Base-by-base conservation (phyloP, 2,888 invertebrate species). In the Fragum whitleyi region DNA sequence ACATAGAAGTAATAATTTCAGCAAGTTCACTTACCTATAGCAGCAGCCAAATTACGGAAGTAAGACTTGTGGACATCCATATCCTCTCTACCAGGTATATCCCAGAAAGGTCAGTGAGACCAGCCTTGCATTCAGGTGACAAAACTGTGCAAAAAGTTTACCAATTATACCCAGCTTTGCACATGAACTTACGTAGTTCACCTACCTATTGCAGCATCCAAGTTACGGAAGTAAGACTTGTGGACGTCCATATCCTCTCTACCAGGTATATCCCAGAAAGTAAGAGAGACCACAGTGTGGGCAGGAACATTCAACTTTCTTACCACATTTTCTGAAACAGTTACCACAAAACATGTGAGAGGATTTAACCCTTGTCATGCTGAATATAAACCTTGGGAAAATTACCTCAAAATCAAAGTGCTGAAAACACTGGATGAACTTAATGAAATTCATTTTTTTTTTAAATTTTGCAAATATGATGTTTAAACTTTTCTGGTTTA, bases 221-320 rank as follows among this genome's bases (percentile, higher is more conserved):
- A 81, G 69, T 92, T 87, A 32, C 87, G 87, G 88, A 91, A 93
- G 85, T 93, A 93, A 2, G 90, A 87, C 51, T 87, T 87, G 68
- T 91, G 85, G 19, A 93, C 79, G 65, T 91, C 91, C 79, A 93
- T 90, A 61, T 93, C 92, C 51, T 93, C 92, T 59, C 88, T 61
- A 14, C 92, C 91, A 19, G 93, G 93, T 7, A 92, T 89, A 70
- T 93, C 93, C 92, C 92, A 92, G 69, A 93, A 73, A 21, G 92
- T 90, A 61, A 93, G 75, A 14, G 91, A 90, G 26, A 91, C 91
- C 23, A 92, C 88, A 9, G 89, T 87, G 82, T 92, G 87, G 0
- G 89, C 87, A 11, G 92, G 92, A n/a, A 92, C 83, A 82, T 93
- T 92, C 72, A 92, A 47, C 79, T 92, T 93, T 77, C 87, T 84